Conservation (phyloP, 2,113 vertebrate species). For the Odobenus rosmarus region DNA sequence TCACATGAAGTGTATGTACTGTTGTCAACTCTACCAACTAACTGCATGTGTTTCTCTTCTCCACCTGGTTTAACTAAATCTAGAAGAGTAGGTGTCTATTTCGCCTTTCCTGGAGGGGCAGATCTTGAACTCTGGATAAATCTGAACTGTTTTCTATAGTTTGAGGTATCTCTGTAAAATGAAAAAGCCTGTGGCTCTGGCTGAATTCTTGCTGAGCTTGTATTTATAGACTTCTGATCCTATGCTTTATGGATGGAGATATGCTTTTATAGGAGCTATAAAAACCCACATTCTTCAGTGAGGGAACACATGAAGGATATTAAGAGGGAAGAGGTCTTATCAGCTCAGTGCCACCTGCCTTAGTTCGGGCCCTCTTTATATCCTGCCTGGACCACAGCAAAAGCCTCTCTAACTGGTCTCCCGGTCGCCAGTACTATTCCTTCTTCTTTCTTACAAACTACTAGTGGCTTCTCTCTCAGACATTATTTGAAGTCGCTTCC, state of each 20-base stretch:
- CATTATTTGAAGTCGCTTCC: not conserved
- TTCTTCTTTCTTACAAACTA: not conserved
- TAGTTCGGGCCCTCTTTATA: not conserved
- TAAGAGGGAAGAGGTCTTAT: not conserved
- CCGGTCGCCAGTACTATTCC: not conserved
- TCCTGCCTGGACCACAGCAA: not conserved
- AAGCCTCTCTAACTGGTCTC: not conserved
- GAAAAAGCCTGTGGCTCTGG: not conserved
- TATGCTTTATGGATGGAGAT: constrained; percentile 25
- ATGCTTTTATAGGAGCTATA: constrained; percentile 6
- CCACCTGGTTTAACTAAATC: not conserved
- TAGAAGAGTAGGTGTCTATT: not conserved
- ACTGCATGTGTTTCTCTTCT: not conserved
- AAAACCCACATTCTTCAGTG: not conserved
- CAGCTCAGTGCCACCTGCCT: not conserved
- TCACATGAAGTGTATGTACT: not conserved
- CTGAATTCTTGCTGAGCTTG: not conserved
- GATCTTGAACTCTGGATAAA: constrained; percentile 50
- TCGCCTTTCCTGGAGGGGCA: not conserved
- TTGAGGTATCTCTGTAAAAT: not conserved
- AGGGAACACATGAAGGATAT: not conserved
- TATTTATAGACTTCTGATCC: constrained; percentile 64
- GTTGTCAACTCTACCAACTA: not conserved
- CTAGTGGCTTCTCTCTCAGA: not conserved
- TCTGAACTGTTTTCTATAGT: constrained; percentile 27